phyloP scores from a whole-genome alignment of 2,113 vertebrate species.

The Chaenogobius annularis region DNA sequence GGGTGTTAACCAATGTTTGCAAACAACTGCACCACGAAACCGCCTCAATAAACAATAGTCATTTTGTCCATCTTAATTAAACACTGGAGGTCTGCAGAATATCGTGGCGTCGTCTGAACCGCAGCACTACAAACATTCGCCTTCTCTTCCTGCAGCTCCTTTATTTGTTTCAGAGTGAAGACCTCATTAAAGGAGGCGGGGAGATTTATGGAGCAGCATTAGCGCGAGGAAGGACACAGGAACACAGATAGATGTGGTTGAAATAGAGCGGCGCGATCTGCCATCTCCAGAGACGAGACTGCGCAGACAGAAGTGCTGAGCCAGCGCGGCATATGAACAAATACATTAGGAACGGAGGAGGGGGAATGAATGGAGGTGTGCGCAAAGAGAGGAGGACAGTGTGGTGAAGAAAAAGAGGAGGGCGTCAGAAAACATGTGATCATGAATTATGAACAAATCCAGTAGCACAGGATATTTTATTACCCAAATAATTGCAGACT shows the following conservation, averaged over 20 bases:
- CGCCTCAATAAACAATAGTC: neutral
- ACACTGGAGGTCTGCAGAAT: neutral
- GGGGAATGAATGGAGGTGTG: neutral
- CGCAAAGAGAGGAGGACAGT: neutral
- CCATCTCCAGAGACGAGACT: conserved; percentile 58
- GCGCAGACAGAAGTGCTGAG: conserved; percentile 64
- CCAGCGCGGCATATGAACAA: conserved; percentile 44
- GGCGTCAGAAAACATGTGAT: too few species aligned
- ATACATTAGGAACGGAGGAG: conserved; percentile 18
- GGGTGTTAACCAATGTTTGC: too few species aligned
- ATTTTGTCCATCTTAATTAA: neutral
- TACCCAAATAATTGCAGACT: too few species aligned
- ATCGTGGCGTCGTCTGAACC: neutral
- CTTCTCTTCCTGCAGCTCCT: conserved; percentile 21
- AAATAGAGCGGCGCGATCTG: conserved; percentile 36
- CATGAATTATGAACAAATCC: too few species aligned
- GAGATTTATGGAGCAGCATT: conserved; percentile 66
- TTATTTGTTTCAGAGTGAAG: conserved; percentile 41
- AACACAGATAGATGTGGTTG: conserved; percentile 29
- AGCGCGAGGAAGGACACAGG: conserved; percentile 45
- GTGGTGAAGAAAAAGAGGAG: too few species aligned
- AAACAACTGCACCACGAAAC: neutral
- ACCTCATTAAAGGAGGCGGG: conserved; percentile 55
- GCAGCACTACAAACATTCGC: neutral
- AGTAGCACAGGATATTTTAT: too few species aligned